Evolutionary conservation across 2,888 invertebrate genomes (phyloP).

Genomic region (Meta bourneti): DNA sequence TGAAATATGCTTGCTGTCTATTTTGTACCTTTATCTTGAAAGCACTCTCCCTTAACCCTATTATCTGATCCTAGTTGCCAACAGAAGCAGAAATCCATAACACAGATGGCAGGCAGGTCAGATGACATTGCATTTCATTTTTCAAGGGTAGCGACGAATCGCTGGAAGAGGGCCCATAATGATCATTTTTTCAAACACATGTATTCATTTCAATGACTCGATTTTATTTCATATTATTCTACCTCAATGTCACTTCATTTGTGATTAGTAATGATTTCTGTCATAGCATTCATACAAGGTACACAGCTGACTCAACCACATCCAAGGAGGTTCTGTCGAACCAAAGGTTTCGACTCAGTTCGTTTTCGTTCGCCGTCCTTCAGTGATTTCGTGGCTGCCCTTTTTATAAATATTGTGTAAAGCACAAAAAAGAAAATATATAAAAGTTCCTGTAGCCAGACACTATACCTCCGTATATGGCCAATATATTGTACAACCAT

Average conservation of each 20-base stretch:
- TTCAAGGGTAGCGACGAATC: slow-evolving; percentile 22
- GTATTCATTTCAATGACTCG: neutral
- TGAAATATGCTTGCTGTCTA: slow-evolving; percentile 63
- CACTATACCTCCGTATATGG: slow-evolving; percentile 77
- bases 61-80: slow-evolving; percentile 69
- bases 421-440: slow-evolving; percentile 52
- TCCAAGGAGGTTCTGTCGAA: neutral
- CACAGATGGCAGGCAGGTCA: slow-evolving; percentile 72
- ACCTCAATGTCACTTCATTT: neutral
- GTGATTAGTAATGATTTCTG: neutral
- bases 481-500: slow-evolving; percentile 76
- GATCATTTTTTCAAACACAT: neutral
- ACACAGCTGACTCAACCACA: neutral
- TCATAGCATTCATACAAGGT: neutral
- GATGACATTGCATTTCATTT: slow-evolving; percentile 67
- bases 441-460: slow-evolving; percentile 76
- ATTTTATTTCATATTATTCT: neutral
- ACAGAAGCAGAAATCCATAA: slow-evolving; percentile 68
- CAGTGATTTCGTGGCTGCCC: slow-evolving; percentile 8
- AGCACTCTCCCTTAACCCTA: slow-evolving; percentile 54
- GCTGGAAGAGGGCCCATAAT: slow-evolving; percentile 19
- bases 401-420: slow-evolving; percentile 45
- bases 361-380: slow-evolving; percentile 14
- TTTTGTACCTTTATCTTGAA: slow-evolving; percentile 45
- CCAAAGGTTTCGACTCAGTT: neutral